Percentiles rank a stretch among this genome's conserved stretches.
These are phyloP conservation scores for Syrphus vitripennis DNA, from an alignment of 2,888 invertebrate genomes.

Conservation along the genomic window DNA sequence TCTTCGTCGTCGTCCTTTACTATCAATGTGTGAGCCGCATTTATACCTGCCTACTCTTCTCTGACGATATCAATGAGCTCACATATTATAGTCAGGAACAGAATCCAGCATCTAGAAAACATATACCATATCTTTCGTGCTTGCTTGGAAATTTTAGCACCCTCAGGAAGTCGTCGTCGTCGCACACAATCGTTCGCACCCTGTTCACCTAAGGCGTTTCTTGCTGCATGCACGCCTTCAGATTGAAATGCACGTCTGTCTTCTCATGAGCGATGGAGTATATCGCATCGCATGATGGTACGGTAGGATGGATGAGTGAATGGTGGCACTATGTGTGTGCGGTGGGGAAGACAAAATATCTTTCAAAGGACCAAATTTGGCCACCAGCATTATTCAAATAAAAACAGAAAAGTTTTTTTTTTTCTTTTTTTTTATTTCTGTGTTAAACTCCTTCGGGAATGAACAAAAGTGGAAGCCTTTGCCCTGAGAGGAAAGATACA, in stretches of 20 bases:
- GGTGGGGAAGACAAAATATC: slow-evolving; percentile 37
- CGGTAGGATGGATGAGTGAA: slow-evolving; percentile 59
- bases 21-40: background rate
- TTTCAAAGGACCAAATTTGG: slow-evolving; percentile 58
- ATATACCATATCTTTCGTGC: slow-evolving; percentile 22
- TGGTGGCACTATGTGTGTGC: slow-evolving; percentile 21
- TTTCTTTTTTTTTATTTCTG: background rate
- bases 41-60: background rate
- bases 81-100: slow-evolving; percentile 43
- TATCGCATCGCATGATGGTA: too few species aligned
- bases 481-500: slow-evolving; percentile 31
- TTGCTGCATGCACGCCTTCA: slow-evolving; percentile 59
- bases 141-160: slow-evolving; percentile 47
- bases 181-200: slow-evolving; percentile 33
- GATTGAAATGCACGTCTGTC: slow-evolving; percentile 39
- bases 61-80: slow-evolving; percentile 45
- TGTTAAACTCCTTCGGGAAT: slow-evolving; percentile 28
- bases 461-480: slow-evolving; percentile 36
- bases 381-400: slow-evolving; percentile 58
- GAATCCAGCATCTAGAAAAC: slow-evolving; percentile 22
- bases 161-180: slow-evolving; percentile 36
- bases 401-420: slow-evolving; percentile 22
- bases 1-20: background rate
- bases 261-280: slow-evolving; percentile 37
- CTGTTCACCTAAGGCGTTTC: slow-evolving; percentile 54